These are phyloP conservation scores for Megaleporinus macrocephalus DNA, from an alignment of 2,113 vertebrate species.

Conservation along the genomic window DNA sequence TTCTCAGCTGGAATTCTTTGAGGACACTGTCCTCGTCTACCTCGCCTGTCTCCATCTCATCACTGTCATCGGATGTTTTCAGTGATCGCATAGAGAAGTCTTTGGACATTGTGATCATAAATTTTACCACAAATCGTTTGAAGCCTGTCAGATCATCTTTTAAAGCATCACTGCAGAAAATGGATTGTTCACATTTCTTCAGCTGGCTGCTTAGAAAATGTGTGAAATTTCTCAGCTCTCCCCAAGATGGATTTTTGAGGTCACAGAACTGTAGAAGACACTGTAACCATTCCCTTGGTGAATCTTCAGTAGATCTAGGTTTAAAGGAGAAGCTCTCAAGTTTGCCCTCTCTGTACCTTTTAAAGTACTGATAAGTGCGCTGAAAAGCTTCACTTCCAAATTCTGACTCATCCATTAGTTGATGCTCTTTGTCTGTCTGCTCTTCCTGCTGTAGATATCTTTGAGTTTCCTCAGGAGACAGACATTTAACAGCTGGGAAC, in stretches of 20 bases:
- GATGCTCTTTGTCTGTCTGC: constrained; percentile 43
- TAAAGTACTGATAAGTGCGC: constrained; percentile 84
- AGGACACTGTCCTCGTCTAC: constrained; percentile 72
- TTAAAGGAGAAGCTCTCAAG: constrained; percentile 74
- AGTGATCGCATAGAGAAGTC: constrained; percentile 84
- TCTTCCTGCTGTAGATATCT: constrained; percentile 33
- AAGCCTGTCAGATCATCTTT: constrained; percentile 77
- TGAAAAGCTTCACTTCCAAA: constrained; percentile 80
- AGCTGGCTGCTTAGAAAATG: constrained; percentile 82
- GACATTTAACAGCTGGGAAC: constrained; percentile 50
- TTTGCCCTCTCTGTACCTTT: constrained; percentile 60
- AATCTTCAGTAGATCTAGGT: constrained; percentile 66
- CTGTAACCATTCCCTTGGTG: constrained; percentile 76
- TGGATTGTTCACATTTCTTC: constrained; percentile 78
- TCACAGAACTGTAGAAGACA: constrained; percentile 77
- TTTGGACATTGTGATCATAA: constrained; percentile 85
- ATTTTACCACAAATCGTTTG: constrained; percentile 82
- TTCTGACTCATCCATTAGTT: constrained; percentile 70
- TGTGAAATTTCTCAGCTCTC: constrained; percentile 80
- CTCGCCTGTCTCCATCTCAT: constrained; percentile 54
- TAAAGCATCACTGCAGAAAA: constrained; percentile 72
- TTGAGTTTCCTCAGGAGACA: constrained; percentile 79
- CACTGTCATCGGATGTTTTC: constrained; percentile 77
- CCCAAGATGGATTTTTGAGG: constrained; percentile 79
- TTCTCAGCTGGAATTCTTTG: constrained; percentile 78